A percentile compares a stretch with the other conserved stretches of the same genome.
Conservation (phyloP, 2,888 invertebrate species). For the Apodemia hepburni region DNA sequence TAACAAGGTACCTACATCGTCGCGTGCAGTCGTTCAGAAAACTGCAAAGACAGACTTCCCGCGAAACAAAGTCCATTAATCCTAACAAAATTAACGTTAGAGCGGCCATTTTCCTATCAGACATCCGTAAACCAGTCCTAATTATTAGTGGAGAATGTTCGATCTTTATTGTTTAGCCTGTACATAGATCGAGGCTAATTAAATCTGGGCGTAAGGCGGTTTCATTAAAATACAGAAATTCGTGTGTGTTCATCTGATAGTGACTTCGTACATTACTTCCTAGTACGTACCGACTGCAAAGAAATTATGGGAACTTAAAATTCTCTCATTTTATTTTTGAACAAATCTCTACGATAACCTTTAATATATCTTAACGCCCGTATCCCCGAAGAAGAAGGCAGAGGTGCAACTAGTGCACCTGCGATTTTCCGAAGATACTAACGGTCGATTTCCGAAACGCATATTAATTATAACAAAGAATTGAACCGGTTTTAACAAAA, state of each 20-base stretch:
- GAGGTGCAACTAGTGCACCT: too few species aligned
- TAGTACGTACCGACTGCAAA: conserved; percentile 32
- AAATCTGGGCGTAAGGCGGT: conserved; percentile 47
- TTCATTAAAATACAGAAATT: conserved; percentile 71
- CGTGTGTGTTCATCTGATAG: conserved; percentile 74
- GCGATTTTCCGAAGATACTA: too few species aligned
- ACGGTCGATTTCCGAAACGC: too few species aligned
- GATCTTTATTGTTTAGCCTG: conserved; percentile 70
- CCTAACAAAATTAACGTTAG: conserved; percentile 60
- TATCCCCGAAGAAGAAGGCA: too few species aligned
- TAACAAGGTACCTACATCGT: conserved; percentile 18
- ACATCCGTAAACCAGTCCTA: conserved; percentile 57
- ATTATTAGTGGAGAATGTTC: conserved; percentile 69
- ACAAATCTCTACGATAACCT: neutral
- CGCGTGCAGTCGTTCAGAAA: conserved; percentile 30
- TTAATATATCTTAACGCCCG: too few species aligned
- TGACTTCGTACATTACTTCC: conserved; percentile 41
- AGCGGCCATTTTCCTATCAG: conserved; percentile 56
- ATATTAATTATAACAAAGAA: too few species aligned
- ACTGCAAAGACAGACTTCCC: conserved; percentile 43
- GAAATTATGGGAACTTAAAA: conserved; percentile 1
- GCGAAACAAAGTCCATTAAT: conserved; percentile 63
- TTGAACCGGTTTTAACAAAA: too few species aligned
- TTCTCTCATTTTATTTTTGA: neutral
- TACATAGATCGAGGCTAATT: conserved; percentile 67